Evolutionary conservation across 2,888 invertebrate species (phyloP).

Genomic region (Acanthoscelides obtectus): DNA sequence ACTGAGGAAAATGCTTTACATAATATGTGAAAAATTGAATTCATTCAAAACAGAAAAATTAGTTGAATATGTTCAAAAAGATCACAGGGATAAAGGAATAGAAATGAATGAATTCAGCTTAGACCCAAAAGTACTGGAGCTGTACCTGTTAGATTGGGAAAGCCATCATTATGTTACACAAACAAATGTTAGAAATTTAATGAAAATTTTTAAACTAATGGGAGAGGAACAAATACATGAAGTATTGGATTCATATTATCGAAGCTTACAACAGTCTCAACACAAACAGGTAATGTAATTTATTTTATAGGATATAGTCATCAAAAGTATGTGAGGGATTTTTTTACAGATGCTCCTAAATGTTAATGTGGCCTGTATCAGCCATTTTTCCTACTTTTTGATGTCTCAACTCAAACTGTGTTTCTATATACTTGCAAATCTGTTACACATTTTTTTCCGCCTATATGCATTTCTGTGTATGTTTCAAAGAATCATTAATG

Average conservation of each 20-base stretch:
- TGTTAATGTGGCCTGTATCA: no score
- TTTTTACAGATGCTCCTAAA: no score
- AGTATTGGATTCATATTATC: slow-evolving; percentile 5
- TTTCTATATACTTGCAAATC: no score
- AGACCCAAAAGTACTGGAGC: slow-evolving; percentile 32
- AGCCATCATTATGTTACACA: slow-evolving; percentile 27
- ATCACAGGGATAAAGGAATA: slow-evolving; percentile 11
- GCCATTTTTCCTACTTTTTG: no score
- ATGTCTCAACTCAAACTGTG: no score
- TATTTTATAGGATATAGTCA: not conserved
- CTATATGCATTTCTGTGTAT: no score
- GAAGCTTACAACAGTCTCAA: not conserved
- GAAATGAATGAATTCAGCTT: slow-evolving; percentile 19
- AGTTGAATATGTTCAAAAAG: slow-evolving; percentile 19
- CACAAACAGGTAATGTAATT: not conserved
- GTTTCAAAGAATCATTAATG: no score
- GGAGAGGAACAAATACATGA: slow-evolving; percentile 26
- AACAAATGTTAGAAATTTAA: slow-evolving; percentile 23
- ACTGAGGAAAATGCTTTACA: slow-evolving; percentile 47
- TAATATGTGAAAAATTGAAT: slow-evolving; percentile 46
- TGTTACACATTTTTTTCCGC: no score
- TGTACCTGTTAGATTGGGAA: slow-evolving; percentile 39
- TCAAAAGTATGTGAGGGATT: no score
- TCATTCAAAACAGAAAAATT: slow-evolving; percentile 34
- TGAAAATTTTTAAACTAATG: slow-evolving; percentile 32